These are phyloP conservation scores for Agrochola lychnidis DNA, from an alignment of 2,888 invertebrate genomes.

Conservation along the genomic window DNA sequence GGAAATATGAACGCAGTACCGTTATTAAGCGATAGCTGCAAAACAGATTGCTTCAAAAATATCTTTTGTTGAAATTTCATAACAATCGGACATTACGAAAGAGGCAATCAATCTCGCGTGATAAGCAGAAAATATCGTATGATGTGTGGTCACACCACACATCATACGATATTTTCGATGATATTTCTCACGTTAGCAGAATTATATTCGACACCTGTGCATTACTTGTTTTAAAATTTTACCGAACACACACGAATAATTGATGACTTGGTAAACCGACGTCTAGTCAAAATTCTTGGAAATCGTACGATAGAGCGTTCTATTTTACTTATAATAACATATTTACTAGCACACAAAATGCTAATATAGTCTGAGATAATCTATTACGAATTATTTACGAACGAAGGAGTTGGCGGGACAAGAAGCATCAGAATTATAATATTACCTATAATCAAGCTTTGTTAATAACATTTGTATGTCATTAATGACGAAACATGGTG, in stretches of 20 bases:
- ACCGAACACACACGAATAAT: constrained; percentile 9
- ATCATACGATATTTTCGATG: constrained; percentile 32
- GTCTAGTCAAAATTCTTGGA: constrained; percentile 27
- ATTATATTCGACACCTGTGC: constrained; percentile 34
- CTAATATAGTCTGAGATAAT: too few relatives aligned
- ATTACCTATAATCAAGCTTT: too few relatives aligned
- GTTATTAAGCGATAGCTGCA: too few relatives aligned
- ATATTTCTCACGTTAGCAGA: constrained; percentile 27
- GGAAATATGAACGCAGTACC: too few relatives aligned
- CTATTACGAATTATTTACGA: too few relatives aligned
- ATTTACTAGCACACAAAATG: too few relatives aligned
- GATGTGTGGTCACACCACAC: constrained; percentile 48
- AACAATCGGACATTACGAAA: constrained; percentile 45
- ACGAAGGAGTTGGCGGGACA: too few relatives aligned
- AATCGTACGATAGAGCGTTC: constrained; percentile 37
- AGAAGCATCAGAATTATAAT: too few relatives aligned
- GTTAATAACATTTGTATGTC: too few relatives aligned
- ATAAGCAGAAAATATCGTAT: constrained; percentile 63
- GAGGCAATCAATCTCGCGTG: constrained; percentile 48
- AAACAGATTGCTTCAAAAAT: too few relatives aligned
- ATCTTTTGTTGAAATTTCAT: too few relatives aligned
- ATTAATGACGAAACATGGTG: too few relatives aligned
- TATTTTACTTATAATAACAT: constrained; percentile 2
- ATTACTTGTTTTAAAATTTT: constrained; percentile 21
- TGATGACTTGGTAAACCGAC: constrained; percentile 3